Evolutionary conservation across 2,113 vertebrate genomes (phyloP), one percentile per base, ranked within the genome.

Genomic region (Meleagris gallopavo): DNA sequence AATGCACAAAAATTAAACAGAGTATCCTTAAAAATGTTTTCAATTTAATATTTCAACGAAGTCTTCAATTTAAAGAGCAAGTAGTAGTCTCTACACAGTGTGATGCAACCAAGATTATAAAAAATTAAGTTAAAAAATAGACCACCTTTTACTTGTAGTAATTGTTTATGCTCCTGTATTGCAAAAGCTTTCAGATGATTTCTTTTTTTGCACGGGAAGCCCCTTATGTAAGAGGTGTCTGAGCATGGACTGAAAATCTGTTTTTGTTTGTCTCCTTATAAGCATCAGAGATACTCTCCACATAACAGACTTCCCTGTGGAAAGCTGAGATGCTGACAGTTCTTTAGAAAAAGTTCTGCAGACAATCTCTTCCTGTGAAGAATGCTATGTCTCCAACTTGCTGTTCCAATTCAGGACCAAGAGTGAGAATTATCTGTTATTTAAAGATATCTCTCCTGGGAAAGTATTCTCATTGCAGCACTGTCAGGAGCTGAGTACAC

Each of bases 331-430:
- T 92, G 64, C 72, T 80, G 79, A 86, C 86, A 80, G 75, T 85
- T 95, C 27, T 54, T 29, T 30, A 54, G 52, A 54, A 29, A 54
- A 83, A 83, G 48, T 81, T 86, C 43, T 58, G 70, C 36, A 74
- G 84, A 89, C 86, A 90, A 80, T 79, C 48, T 79, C 67, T 88
- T 96, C 75, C 62, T 91, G 48, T 76, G 40, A 88, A 88, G 58
- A 83, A 46, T 52, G 48, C 41, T 46, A 45, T 52, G 82, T 83
- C 79, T 83, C 65, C 2, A 8, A 80, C 64, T 92, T 74, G 25
- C 48, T 65, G n/a, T 24, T 92, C 88, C 54, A 55, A 18, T 45
- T 62, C 15, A 61, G 48, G 60, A 58, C n/a, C 57, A 52, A 66
- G 30, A 62, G 27, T 40, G 38, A 73, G 92, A 86, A 60, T 80